A percentile compares a stretch with the other conserved stretches of the same genome.
Evolutionary conservation across 2,888 invertebrate genomes (phyloP).

Genomic region (Escarpia spicata): DNA sequence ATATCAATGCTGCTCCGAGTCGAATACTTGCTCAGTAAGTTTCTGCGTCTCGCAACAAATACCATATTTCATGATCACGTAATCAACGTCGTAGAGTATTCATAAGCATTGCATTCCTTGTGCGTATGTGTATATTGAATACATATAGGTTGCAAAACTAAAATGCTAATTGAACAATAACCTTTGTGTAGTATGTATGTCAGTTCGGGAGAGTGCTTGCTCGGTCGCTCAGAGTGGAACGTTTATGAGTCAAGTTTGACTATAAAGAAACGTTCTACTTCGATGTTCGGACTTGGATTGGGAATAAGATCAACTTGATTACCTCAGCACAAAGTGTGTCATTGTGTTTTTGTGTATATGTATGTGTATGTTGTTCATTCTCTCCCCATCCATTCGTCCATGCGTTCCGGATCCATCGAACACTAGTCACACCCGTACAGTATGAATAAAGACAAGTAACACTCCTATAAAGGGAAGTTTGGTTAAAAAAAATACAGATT

Average conservation of each 20-base stretch:
- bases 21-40: not conserved
- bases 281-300: not conserved
- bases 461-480: too few relatives aligned
- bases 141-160: not conserved
- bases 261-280: conserved; percentile 2
- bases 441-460: not conserved
- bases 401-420: not conserved
- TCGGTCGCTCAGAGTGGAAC: not conserved
- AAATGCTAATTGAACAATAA: not conserved
- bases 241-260: not conserved
- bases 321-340: not conserved
- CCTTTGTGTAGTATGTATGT: not conserved
- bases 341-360: not conserved
- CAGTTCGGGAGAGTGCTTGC: not conserved
- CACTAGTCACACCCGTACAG: not conserved
- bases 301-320: conserved; percentile 13
- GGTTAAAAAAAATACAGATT: too few relatives aligned
- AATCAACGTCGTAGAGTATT: not conserved
- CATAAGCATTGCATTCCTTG: not conserved
- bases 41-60: not conserved
- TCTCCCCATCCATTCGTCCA: not conserved
- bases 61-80: not conserved
- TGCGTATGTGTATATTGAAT: not conserved
- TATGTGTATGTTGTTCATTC: not conserved
- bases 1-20: not conserved